Base-by-base conservation (phyloP, 1,140 invertebrate species). In the Amphibalanus amphitrite region DNA sequence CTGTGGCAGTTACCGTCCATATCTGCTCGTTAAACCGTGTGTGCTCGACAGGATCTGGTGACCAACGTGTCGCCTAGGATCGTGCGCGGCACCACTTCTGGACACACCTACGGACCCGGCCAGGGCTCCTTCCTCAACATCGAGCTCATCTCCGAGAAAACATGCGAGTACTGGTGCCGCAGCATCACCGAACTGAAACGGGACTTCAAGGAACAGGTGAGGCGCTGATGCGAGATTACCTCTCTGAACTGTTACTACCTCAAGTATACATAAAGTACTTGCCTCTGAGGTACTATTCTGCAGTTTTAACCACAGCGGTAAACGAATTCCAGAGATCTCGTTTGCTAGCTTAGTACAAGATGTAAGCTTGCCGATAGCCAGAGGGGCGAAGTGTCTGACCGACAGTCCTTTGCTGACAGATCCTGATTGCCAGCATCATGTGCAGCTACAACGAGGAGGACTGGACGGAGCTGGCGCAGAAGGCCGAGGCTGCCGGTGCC, bases 51-150 rank as follows among this genome's bases (percentile, higher is more conserved):
- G 90, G 92, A 98, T 80, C 77, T 93, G 70, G 92, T 98, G 0
- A 97, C 93, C 0, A 99, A 98, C 81, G 92, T 98, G 0, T 97
- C 95, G 1, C 97, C 97, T 0, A 85, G 97, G 72, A 99, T 99
- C 74, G 87, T 98, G 0, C 84, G 93, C 73, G 96, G 96, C 23
- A 90, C 89, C 6, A 97, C 95, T 0, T 93, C 93, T 3, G 90
- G 96, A 26, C 88, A 96, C 74, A 83, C 87, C 76, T 98, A 87
- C 80, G 96, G 96, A 0, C 97, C 97, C 0, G 92, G 92, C 69
- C 95, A 98, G 82, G 88, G 91, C 3, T 88, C 93, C 8, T 99
- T 98, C 80, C 82, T 99, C 0, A 99, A 99, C 78, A 98, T 99
- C 74, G 97, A 99, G 82, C 82, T 99, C 1, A 97, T 99, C 79